Percentiles rank a stretch among this genome's conserved stretches.
These are phyloP conservation scores for Heloderma charlesbogerti DNA, from an alignment of 2,113 vertebrate genomes.

Conservation along the genomic window DNA sequence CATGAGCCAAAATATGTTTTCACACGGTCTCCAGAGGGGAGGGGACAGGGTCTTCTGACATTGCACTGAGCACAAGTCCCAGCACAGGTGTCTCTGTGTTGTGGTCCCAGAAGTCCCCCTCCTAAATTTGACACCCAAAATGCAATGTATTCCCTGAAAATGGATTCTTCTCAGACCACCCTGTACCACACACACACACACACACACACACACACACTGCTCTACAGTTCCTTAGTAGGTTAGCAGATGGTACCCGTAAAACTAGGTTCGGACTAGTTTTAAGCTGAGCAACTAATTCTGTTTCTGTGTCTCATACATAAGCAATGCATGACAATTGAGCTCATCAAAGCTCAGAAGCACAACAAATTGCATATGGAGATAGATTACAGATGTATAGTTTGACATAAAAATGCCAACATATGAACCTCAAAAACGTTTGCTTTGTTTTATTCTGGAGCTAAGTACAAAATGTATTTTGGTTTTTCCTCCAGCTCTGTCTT, in stretches of 20 bases:
- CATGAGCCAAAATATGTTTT: neutral
- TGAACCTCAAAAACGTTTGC: neutral
- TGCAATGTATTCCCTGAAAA: neutral
- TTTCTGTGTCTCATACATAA: neutral
- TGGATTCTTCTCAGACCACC: neutral
- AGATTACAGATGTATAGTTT: neutral
- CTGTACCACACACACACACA: too few species aligned
- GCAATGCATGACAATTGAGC: neutral
- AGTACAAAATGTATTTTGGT: neutral
- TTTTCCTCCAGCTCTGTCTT: neutral
- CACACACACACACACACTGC: neutral
- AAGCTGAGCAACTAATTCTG: neutral
- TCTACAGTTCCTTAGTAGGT: neutral
- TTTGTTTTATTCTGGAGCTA: neutral
- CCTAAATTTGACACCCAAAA: neutral
- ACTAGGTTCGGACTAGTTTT: neutral
- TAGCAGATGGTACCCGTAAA: neutral
- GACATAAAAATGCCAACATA: neutral
- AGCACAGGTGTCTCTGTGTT: neutral
- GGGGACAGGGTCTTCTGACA: neutral
- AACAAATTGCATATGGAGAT: slow-evolving; percentile 9
- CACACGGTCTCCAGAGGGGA: neutral
- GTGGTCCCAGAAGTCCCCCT: neutral
- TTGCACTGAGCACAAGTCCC: neutral
- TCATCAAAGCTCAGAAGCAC: neutral